These are phyloP conservation scores for Petroica traversi DNA, from an alignment of 2,113 vertebrate genomes.

Conservation along the genomic window DNA sequence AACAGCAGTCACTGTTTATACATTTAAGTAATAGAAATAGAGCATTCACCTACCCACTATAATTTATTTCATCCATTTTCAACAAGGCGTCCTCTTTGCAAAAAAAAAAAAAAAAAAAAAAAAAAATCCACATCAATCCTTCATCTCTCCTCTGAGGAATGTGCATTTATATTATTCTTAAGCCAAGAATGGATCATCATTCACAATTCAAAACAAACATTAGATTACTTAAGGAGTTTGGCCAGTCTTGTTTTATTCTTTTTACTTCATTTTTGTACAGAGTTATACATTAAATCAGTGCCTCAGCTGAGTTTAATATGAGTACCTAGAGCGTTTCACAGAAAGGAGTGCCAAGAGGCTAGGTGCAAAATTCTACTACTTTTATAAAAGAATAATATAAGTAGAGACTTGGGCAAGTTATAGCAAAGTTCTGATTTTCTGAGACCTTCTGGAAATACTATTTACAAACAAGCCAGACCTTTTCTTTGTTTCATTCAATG, in stretches of 20 bases:
- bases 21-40: background rate
- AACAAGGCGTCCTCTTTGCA: background rate
- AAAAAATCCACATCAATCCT: background rate
- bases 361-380: background rate
- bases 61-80: constrained; percentile 22
- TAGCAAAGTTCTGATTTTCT: background rate
- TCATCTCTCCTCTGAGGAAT: constrained; percentile 22
- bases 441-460: background rate
- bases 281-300: background rate
- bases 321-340: background rate
- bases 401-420: background rate
- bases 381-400: background rate
- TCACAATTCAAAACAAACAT: constrained; percentile 13
- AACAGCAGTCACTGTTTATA: background rate
- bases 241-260: background rate
- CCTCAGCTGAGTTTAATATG: background rate
- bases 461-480: background rate
- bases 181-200: constrained; percentile 43
- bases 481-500: background rate
- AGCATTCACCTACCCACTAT: background rate
- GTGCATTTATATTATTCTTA: constrained; percentile 28
- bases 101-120: background rate
- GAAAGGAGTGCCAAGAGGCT: background rate
- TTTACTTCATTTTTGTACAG: background rate
- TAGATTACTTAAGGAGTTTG: background rate